Evolutionary conservation across 92 coral and sea anemone genomes (phyloP).

Genomic region (Umimayanthus kanabou): DNA sequence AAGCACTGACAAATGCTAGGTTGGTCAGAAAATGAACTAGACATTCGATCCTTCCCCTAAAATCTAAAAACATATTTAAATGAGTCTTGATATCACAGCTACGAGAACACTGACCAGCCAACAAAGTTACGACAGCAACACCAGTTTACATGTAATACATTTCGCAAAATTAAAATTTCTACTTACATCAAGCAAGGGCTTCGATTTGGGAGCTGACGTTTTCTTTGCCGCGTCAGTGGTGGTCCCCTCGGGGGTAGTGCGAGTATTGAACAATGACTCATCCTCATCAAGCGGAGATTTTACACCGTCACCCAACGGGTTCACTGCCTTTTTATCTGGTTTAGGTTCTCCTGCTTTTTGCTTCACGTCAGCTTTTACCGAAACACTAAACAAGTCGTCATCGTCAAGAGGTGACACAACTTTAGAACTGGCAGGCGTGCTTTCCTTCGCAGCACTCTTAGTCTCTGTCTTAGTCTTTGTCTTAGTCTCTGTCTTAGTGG

Average conservation of each 20-base stretch:
- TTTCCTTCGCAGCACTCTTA: slow-evolving; percentile 30
- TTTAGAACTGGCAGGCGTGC: slow-evolving; percentile 7
- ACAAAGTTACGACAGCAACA: background rate
- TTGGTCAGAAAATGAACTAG: too few species aligned
- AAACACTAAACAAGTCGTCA: slow-evolving; percentile 71
- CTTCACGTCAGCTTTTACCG: slow-evolving; percentile 45
- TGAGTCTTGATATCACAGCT: background rate
- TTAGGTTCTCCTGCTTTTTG: slow-evolving; percentile 23
- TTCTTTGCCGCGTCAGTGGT: slow-evolving; percentile 32
- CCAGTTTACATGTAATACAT: background rate
- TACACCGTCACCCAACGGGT: background rate
- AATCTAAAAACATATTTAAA: background rate
- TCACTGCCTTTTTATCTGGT: background rate
- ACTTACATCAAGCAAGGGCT: slow-evolving; percentile 63
- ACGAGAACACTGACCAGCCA: background rate
- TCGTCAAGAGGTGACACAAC: slow-evolving; percentile 46
- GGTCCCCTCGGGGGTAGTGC: background rate
- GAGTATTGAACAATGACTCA: background rate
- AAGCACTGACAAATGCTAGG: too few species aligned
- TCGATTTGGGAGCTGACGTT: slow-evolving; percentile 55
- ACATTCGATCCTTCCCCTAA: background rate
- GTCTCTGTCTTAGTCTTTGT: slow-evolving; percentile 4
- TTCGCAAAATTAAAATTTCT: background rate
- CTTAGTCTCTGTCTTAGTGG: slow-evolving; percentile 33
- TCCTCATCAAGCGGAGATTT: slow-evolving; percentile 17